Evolutionary conservation across 2,888 invertebrate genomes (phyloP), one percentile per base, ranked within the genome.

Genomic region (Harpalus rubripes): DNA sequence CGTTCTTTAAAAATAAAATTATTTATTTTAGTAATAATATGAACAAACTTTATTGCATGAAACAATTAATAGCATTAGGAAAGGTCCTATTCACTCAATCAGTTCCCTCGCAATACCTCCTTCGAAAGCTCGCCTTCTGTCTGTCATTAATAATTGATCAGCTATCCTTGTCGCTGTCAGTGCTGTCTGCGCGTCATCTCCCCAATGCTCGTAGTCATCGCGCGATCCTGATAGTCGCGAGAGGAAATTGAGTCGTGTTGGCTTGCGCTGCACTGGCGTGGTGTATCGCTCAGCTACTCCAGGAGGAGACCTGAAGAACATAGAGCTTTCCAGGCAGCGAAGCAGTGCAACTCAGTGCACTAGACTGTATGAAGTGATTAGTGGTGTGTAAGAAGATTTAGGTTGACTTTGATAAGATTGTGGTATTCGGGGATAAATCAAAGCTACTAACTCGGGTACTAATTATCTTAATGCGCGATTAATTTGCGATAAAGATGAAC

Each of bases 101-200:
- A 0, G 32, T 32, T 32, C 32, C 5, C 32, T 32, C 32, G 1
- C 32, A 32, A 32, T 32, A 5, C 32, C 5, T 32, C 32, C 6
- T 32, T 32, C 32, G 32, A 32, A 32, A 32, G 32, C 32, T 32
- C 32, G 44, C 44, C 5, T 52, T 52, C 44, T 12, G 44, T 12
- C 10, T 10, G 44, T 61, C 81, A 65, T 81, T 81, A 63, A 81
- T 81, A 81, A 81, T 81, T 81, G 81, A 81, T 63, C 63, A 81
- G 65, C 81, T 81, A 65, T 41, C 65, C 63, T 18, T 63, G 65
- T 52, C 59, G 59, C 18, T 81, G 81, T 81, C 81, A 81, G 65
- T 52, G 63, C 81, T 18, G 81, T 63, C 41, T 18, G 12, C 58
- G 22, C 65, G 41, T 26, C 65, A 65, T 81, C 81, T 63, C 65